Percentiles rank a stretch among this genome's conserved stretches.
phyloP scores from a whole-genome alignment of 64 coral and sea anemone species.

The Actinia equina region DNA sequence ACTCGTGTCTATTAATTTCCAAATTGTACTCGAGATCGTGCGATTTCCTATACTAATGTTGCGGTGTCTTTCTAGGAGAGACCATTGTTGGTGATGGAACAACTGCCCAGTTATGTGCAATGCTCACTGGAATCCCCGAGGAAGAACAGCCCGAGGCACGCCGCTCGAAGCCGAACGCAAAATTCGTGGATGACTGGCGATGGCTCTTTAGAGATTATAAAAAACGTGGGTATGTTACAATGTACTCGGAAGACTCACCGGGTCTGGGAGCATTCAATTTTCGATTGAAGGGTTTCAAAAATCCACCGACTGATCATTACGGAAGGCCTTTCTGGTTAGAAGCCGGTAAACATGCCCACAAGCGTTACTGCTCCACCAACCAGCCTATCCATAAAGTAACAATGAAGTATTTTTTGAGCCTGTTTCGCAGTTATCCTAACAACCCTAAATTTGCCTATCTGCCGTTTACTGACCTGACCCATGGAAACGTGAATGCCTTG shows the following conservation, averaged over 20 bases:
- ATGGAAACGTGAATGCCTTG: conserved; percentile 43
- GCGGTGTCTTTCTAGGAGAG: conserved; percentile 45
- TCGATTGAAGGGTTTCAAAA: conserved; percentile 60
- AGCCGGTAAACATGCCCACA: conserved; percentile 6
- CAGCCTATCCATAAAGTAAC: conserved; percentile 54
- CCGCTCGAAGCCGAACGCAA: conserved; percentile 38
- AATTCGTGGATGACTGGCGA: conserved; percentile 67
- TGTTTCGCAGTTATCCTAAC: conserved; percentile 53
- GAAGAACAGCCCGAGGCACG: conserved; percentile 66
- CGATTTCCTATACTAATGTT: not conserved
- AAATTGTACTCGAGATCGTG: too few species aligned
- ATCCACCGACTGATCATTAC: conserved; percentile 78
- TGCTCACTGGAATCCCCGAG: conserved; percentile 79
- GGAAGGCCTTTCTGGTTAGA: conserved; percentile 73
- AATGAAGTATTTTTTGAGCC: conserved; percentile 54
- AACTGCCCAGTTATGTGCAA: conserved; percentile 71
- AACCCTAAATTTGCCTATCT: conserved; percentile 55
- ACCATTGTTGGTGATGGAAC: conserved; percentile 83
- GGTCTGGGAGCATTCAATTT: conserved; percentile 47
- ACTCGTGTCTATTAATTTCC: too few species aligned
- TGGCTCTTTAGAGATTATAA: conserved; percentile 75
- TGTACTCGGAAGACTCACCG: conserved; percentile 69
- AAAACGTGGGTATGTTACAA: conserved; percentile 62
- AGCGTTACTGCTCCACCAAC: conserved; percentile 29
- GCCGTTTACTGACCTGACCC: conserved; percentile 45